Conservation (phyloP, 2,888 invertebrate species). For the Belgica antarctica region DNA sequence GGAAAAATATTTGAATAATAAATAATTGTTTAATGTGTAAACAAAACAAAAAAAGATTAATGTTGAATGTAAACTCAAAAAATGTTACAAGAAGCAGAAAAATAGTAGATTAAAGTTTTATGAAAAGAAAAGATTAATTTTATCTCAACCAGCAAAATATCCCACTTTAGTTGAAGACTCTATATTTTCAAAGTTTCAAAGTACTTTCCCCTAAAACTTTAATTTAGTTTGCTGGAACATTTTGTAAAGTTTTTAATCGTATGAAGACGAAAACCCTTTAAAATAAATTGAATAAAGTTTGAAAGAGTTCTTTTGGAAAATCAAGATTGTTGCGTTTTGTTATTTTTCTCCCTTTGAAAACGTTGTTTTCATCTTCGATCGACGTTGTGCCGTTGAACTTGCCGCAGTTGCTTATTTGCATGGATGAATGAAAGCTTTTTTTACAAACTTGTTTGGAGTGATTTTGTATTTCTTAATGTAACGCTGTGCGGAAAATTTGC, state of each 20-base stretch:
- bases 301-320: conserved; percentile 2
- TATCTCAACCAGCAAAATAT: background rate
- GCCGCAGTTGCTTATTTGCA: background rate
- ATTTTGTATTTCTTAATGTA: background rate
- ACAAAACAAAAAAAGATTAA: background rate
- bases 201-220: no score
- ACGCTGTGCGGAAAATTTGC: background rate
- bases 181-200: no score
- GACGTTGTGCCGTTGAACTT: background rate
- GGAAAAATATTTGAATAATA: conserved; percentile 14
- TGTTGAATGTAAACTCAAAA: conserved; percentile 24
- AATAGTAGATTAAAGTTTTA: conserved; percentile 4
- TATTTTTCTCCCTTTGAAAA: no score
- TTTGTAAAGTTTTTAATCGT: background rate
- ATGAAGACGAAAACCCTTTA: background rate
- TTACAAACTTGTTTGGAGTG: background rate
- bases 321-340: no score
- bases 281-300: background rate
- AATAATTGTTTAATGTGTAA: background rate
- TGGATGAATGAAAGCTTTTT: background rate
- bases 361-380: no score
- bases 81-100: background rate
- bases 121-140: background rate
- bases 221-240: no score
- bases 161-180: background rate